Conservation (phyloP, 2,888 invertebrate genomes). For the Eurytoma californica region DNA sequence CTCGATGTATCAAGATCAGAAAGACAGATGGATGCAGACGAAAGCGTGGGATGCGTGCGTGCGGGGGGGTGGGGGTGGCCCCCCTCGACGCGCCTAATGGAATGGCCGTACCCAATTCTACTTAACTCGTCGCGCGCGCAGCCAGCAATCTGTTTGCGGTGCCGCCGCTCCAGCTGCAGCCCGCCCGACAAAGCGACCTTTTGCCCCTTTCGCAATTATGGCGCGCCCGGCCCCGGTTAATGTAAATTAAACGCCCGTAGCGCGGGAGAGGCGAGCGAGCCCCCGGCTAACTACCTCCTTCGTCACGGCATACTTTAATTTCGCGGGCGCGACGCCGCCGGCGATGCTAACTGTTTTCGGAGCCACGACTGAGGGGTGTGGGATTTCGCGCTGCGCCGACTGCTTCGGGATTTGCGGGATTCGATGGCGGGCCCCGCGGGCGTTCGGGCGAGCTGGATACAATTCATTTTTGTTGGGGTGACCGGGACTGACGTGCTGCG, state of each 20-base stretch:
- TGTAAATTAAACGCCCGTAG: constrained; percentile 27
- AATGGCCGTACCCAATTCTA: constrained; percentile 42
- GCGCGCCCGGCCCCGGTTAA: constrained; percentile 3
- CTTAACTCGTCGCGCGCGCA: constrained; percentile 26
- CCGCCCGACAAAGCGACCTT: constrained; percentile 27
- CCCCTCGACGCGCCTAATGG: constrained; percentile 14
- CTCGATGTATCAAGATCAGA: background rate
- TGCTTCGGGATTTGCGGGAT: too few relatives aligned
- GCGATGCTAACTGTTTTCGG: background rate
- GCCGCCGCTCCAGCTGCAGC: constrained; percentile 4
- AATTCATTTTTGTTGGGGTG: background rate
- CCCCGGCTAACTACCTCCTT: background rate
- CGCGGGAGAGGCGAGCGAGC: background rate
- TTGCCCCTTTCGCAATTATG: constrained; percentile 22
- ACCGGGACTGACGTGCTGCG: background rate
- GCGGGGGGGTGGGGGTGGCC: background rate
- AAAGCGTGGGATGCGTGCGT: too few relatives aligned
- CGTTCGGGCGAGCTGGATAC: background rate
- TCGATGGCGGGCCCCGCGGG: too few relatives aligned
- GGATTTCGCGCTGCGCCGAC: background rate
- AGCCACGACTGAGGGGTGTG: background rate
- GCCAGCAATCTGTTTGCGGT: constrained; percentile 43
- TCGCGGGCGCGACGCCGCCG: background rate
- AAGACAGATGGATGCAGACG: background rate
- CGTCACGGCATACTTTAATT: constrained; percentile 19